phyloP scores from a whole-genome alignment of 2,113 vertebrate genomes.

The Brachyhypopomus occidentalis region DNA sequence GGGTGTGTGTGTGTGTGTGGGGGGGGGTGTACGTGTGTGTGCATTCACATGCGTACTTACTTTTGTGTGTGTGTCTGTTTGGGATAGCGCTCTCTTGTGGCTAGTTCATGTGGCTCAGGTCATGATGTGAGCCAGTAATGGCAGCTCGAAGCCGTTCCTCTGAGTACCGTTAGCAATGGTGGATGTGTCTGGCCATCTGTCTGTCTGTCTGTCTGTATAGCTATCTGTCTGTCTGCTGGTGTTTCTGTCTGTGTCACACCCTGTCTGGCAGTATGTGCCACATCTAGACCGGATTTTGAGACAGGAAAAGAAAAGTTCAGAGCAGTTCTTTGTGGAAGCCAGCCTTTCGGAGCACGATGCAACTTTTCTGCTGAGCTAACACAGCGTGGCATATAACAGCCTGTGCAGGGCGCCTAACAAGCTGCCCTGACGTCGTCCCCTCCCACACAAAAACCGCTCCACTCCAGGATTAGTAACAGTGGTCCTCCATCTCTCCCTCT shows the following conservation, averaged over 20 bases:
- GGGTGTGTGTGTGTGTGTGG: too few relatives aligned
- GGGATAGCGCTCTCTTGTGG: background rate
- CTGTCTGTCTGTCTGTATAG: too few relatives aligned
- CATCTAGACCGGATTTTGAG: slow-evolving; percentile 39
- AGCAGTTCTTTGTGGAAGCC: slow-evolving; percentile 34
- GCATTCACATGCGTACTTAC: background rate
- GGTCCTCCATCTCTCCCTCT: slow-evolving; percentile 1
- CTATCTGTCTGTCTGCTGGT: slow-evolving; percentile 7
- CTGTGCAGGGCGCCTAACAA: slow-evolving; percentile 65
- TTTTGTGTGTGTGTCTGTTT: slow-evolving; percentile 24
- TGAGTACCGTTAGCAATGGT: background rate
- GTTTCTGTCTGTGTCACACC: slow-evolving; percentile 25
- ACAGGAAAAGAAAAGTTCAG: slow-evolving; percentile 1
- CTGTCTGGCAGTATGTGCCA: too few relatives aligned
- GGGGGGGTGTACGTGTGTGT: too few relatives aligned
- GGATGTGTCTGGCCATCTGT: too few relatives aligned
- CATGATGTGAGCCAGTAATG: background rate
- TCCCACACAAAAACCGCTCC: background rate
- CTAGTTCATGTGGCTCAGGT: slow-evolving; percentile 7
- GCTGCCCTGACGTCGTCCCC: slow-evolving; percentile 31
- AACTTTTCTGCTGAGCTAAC: slow-evolving; percentile 65
- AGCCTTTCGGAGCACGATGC: slow-evolving; percentile 53
- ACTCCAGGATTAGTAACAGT: slow-evolving; percentile 9
- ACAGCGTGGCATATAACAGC: slow-evolving; percentile 58
- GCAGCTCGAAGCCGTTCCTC: background rate